These are phyloP conservation scores for Volucella inanis DNA, from an alignment of 2,888 invertebrate species.

Conservation along the genomic window DNA sequence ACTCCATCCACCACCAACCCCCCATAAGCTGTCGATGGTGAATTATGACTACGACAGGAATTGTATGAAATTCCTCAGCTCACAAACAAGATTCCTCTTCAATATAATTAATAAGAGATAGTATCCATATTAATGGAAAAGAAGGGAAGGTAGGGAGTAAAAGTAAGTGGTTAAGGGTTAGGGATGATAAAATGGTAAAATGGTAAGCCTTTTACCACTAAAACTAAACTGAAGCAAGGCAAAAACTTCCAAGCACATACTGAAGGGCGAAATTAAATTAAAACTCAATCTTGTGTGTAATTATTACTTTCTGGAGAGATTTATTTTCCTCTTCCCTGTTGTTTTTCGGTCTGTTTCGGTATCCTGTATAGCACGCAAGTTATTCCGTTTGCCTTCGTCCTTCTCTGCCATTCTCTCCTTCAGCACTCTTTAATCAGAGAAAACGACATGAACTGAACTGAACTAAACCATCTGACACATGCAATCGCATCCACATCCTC, in stretches of 20 bases:
- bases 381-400: background rate
- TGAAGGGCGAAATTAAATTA: constrained; percentile 80
- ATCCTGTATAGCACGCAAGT: constrained; percentile 60
- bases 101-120: constrained; percentile 72
- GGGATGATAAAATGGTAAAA: background rate
- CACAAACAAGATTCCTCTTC: constrained; percentile 50
- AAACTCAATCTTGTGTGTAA: constrained; percentile 82
- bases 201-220: background rate
- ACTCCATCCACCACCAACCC: no score
- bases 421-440: no score
- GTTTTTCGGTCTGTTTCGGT: constrained; percentile 46
- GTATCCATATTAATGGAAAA: constrained; percentile 41
- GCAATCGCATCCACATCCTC: constrained; percentile 64
- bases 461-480: constrained; percentile 72
- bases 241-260: constrained; percentile 60
- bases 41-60: constrained; percentile 48
- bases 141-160: background rate
- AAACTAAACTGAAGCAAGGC: constrained; percentile 23
- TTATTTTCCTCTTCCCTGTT: constrained; percentile 61
- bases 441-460: constrained; percentile 30
- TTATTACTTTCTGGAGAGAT: constrained; percentile 80
- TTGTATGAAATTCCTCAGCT: constrained; percentile 61
- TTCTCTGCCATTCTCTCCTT: no score
- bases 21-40: constrained; percentile 23
- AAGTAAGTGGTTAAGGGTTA: no score